These are phyloP conservation scores for Crypturellus undulatus DNA, from an alignment of 2,113 vertebrate genomes.

Conservation along the genomic window DNA sequence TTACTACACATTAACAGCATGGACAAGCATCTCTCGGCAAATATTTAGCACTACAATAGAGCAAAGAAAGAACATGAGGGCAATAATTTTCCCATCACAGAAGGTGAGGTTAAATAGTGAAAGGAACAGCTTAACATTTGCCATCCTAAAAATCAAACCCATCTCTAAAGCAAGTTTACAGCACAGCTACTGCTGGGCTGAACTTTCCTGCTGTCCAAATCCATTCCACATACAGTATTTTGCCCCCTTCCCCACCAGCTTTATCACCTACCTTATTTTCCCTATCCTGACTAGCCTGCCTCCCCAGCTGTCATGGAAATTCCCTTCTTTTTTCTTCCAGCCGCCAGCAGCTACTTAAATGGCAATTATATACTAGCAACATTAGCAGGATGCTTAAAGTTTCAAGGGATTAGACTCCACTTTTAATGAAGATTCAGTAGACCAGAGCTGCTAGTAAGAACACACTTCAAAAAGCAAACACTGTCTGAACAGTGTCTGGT, in stretches of 20 bases:
- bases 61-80: not conserved
- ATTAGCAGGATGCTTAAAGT: not conserved
- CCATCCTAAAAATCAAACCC: not conserved
- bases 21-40: slow-evolving; percentile 1
- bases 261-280: not conserved
- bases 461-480: not conserved
- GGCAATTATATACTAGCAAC: not conserved
- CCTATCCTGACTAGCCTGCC: not conserved
- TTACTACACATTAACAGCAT: slow-evolving; percentile 71
- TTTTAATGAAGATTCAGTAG: not conserved
- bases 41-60: slow-evolving; percentile 24
- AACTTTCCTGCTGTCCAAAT: not conserved
- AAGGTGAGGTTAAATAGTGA: not conserved
- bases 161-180: not conserved
- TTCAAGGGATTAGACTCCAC: not conserved
- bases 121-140: not conserved
- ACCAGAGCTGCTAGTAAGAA: not conserved
- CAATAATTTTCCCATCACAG: slow-evolving; percentile 66
- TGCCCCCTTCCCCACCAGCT: not conserved
- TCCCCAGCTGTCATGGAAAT: not conserved
- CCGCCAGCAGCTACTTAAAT: not conserved
- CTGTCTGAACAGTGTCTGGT: not conserved
- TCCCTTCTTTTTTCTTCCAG: accelerated
- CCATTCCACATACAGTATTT: not conserved
- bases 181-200: not conserved